A percentile compares a stretch with the other conserved stretches of the same genome.
phyloP scores from a whole-genome alignment of 2,113 vertebrate species.

The Collichthys lucidus region DNA sequence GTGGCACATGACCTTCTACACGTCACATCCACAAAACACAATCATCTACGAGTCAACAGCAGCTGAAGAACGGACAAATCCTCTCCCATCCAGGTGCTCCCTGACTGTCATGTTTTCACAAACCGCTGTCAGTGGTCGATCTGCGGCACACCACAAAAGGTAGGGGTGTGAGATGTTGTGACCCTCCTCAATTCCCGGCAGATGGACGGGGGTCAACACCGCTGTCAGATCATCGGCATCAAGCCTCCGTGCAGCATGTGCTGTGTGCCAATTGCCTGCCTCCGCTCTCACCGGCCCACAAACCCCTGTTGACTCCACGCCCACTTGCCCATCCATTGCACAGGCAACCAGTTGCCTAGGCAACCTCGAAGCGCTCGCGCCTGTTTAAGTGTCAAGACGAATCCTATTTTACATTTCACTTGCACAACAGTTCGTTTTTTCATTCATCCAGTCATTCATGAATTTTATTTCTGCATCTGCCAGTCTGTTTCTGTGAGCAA shows the following conservation, averaged over 20 bases:
- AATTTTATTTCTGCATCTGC: constrained; percentile 45
- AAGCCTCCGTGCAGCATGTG: constrained; percentile 46
- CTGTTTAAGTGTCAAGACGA: constrained; percentile 77
- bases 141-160: constrained; percentile 30
- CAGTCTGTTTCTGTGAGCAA: constrained; percentile 19
- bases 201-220: constrained; percentile 58
- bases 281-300: constrained; percentile 76
- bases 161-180: constrained; percentile 29
- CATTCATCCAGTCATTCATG: constrained; percentile 62
- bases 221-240: constrained; percentile 48
- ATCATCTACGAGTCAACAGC: constrained; percentile 14
- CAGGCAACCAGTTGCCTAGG: constrained; percentile 86
- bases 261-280: constrained; percentile 72
- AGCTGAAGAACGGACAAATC: constrained; percentile 3
- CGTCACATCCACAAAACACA: background rate
- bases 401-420: constrained; percentile 64
- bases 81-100: constrained; percentile 27
- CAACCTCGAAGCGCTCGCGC: constrained; percentile 80
- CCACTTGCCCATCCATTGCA: constrained; percentile 73
- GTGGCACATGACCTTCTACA: background rate
- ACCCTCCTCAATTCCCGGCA: constrained; percentile 53
- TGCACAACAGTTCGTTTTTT: constrained; percentile 59
- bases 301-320: constrained; percentile 77
- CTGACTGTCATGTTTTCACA: constrained; percentile 38
- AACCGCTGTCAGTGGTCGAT: constrained; percentile 20